Percentiles rank a stretch among this genome's conserved stretches.
Conservation (phyloP, 1,140 invertebrate species). For the Lasioglossum baleicum region DNA sequence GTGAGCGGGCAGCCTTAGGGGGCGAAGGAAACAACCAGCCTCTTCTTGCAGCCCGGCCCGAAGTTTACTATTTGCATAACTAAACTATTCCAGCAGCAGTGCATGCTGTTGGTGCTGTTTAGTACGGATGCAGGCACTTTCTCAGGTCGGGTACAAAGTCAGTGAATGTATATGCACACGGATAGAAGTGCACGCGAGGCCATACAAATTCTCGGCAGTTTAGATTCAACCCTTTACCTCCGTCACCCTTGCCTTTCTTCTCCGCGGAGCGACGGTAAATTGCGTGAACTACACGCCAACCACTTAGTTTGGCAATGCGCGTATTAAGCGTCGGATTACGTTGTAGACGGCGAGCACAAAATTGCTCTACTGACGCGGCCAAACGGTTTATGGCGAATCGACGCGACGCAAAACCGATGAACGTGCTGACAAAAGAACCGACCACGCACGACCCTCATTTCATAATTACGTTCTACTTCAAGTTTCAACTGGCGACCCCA, state of each 20-base stretch:
- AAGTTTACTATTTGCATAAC: constrained; percentile 63
- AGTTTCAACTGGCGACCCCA: too few species aligned
- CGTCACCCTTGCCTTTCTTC: not conserved
- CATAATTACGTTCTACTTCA: too few species aligned
- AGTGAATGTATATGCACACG: not conserved
- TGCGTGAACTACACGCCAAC: constrained; percentile 32
- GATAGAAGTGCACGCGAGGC: constrained; percentile 30
- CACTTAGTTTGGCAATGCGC: constrained; percentile 43
- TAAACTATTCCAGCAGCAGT: constrained; percentile 48
- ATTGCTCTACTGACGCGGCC: not conserved
- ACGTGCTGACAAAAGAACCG: too few species aligned
- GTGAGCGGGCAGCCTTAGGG: not conserved
- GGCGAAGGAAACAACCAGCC: constrained; percentile 31
- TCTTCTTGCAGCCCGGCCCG: constrained; percentile 22
- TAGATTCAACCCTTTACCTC: constrained; percentile 36
- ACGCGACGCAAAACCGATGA: too few species aligned
- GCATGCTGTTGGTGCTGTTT: constrained; percentile 53
- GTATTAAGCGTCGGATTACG: constrained; percentile 43
- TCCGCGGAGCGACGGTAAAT: constrained; percentile 34
- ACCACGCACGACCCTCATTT: too few species aligned
- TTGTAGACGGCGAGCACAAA: not conserved
- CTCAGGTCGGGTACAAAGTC: constrained; percentile 40
- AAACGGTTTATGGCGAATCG: too few species aligned
- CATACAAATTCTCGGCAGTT: constrained; percentile 37
- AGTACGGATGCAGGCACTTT: constrained; percentile 50